phyloP scores from a whole-genome alignment of 1,140 invertebrate species.

The Triops cancriformis region DNA sequence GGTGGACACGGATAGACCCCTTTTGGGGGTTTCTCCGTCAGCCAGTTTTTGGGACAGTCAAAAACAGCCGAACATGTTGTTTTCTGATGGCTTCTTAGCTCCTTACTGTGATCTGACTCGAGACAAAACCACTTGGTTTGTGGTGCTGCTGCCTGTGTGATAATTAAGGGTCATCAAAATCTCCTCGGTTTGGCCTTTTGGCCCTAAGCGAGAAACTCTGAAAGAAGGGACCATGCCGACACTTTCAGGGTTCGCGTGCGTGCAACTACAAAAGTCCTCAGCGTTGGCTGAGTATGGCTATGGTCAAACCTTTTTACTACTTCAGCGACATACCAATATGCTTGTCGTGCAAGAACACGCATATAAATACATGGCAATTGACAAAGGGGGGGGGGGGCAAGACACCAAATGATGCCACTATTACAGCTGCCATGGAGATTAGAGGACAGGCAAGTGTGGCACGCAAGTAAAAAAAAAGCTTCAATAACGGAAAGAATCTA shows the following conservation, averaged over 20 bases:
- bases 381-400: neutral
- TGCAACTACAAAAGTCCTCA: conserved; percentile 6
- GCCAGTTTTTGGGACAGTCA: conserved; percentile 1
- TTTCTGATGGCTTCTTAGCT: conserved; percentile 3
- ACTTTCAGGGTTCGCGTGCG: neutral
- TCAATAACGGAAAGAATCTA: neutral
- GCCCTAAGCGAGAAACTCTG: conserved; percentile 8
- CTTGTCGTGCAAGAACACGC: neutral
- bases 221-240: conserved; percentile 2
- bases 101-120: neutral
- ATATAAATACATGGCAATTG: conserved; percentile 14
- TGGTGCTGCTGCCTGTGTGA: conserved; percentile 8
- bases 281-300: neutral
- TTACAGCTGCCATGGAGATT: neutral
- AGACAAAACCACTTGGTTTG: neutral
- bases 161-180: conserved; percentile 14
- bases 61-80: neutral
- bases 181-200: conserved; percentile 9
- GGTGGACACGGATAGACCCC: neutral
- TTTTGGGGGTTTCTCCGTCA: neutral
- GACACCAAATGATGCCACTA: conserved; percentile 1
- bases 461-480: neutral
- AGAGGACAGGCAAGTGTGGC: neutral
- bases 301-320: conserved; percentile 6
- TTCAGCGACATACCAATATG: conserved; percentile 6